A percentile compares a stretch with the other conserved stretches of the same genome.
Conservation (phyloP, 2,888 invertebrate species). For the Tenthredo livida region DNA sequence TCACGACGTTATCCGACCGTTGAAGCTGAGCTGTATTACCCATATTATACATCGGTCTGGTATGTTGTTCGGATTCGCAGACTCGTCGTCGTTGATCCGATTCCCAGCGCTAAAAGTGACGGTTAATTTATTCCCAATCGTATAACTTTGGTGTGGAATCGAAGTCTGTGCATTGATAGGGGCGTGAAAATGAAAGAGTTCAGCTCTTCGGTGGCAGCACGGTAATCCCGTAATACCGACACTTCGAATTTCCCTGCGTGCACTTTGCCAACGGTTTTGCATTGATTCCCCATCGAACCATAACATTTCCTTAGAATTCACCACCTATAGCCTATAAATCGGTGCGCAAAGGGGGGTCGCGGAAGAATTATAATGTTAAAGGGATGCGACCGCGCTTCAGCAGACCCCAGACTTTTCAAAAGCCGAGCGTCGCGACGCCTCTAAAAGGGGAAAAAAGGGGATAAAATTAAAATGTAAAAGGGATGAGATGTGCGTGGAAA, state of each 20-base stretch:
- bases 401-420: slow-evolving; percentile 67
- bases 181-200: slow-evolving; percentile 47
- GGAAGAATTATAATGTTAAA: slow-evolving; percentile 76
- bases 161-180: slow-evolving; percentile 16
- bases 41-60: background rate
- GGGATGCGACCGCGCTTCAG: slow-evolving; percentile 72
- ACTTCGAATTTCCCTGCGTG: slow-evolving; percentile 56
- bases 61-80: background rate
- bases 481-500: slow-evolving; percentile 75
- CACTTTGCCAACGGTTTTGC: slow-evolving; percentile 70
- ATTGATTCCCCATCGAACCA: slow-evolving; percentile 70
- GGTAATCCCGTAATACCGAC: slow-evolving; percentile 69
- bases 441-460: slow-evolving; percentile 70
- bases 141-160: background rate
- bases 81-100: slow-evolving; percentile 62
- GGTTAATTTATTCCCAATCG: slow-evolving; percentile 68
- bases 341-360: slow-evolving; percentile 68
- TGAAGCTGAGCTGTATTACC: background rate
- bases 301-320: slow-evolving; percentile 74
- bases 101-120: slow-evolving; percentile 60
- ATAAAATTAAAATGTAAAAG: slow-evolving; percentile 77
- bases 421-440: slow-evolving; percentile 61
- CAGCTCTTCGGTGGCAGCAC: slow-evolving; percentile 56
- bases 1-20: background rate
- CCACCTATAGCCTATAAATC: slow-evolving; percentile 70